Evolutionary conservation across 2,797 vertebrate genomes (phyloP).

Genomic region (Gymnoscopelus microlampas): DNA sequence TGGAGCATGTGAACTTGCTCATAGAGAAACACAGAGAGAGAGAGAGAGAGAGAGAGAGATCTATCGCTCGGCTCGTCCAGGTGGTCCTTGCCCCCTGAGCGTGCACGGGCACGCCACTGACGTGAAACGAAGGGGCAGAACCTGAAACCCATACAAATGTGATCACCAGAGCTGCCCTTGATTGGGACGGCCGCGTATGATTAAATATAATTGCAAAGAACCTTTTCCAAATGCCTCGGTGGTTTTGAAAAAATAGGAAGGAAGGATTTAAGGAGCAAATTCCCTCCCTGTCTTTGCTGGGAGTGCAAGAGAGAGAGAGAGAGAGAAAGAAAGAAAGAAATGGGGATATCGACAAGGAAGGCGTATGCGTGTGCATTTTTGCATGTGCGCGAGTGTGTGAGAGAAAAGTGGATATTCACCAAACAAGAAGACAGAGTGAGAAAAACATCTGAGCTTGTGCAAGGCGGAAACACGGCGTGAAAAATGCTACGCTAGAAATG

Average conservation of each 20-base stretch:
- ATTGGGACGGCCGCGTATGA: slow-evolving; percentile 82
- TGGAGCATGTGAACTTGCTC: too few relatives aligned
- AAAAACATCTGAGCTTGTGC: not conserved
- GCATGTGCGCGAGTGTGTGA: slow-evolving; percentile 6
- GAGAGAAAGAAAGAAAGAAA: not conserved
- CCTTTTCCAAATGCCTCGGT: slow-evolving; percentile 77
- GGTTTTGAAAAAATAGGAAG: slow-evolving; percentile 70
- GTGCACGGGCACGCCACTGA: slow-evolving; percentile 62
- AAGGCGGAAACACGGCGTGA: too few relatives aligned
- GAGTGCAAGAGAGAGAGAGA: slow-evolving; percentile 9
- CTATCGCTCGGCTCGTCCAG: slow-evolving; percentile 57
- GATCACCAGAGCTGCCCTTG: slow-evolving; percentile 77
- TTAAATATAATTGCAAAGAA: slow-evolving; percentile 84
- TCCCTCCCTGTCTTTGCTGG: slow-evolving; percentile 46
- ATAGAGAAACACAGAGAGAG: slow-evolving; percentile 33
- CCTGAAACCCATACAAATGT: slow-evolving; percentile 84
- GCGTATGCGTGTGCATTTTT: slow-evolving; percentile 4
- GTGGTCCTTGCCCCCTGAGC: slow-evolving; percentile 73
- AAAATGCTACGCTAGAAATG: slow-evolving; percentile 22
- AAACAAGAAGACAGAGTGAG: slow-evolving; percentile 18
- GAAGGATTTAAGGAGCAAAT: slow-evolving; percentile 76
- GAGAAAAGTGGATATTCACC: slow-evolving; percentile 23
- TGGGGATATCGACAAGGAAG: not conserved
- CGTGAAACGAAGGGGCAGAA: slow-evolving; percentile 65
- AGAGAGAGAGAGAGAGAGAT: slow-evolving; percentile 37